These are phyloP conservation scores for Nannobrachium achirus DNA, from an alignment of 2,113 vertebrate genomes.

Conservation along the genomic window DNA sequence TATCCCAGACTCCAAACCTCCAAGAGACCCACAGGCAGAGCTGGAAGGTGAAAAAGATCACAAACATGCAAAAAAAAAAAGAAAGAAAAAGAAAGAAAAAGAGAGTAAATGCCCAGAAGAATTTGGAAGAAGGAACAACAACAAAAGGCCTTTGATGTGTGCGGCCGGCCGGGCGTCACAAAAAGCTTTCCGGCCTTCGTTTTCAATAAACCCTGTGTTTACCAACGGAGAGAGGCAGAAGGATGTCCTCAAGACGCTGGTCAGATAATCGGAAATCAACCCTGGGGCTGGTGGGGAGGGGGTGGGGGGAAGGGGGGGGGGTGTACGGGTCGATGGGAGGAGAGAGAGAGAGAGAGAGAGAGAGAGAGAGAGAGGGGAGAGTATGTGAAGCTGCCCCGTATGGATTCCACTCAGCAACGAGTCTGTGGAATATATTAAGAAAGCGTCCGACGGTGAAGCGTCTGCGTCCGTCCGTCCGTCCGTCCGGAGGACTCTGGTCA, in stretches of 20 bases:
- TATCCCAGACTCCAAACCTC: too few relatives aligned
- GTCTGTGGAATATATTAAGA: too few relatives aligned
- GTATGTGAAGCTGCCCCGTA: too few relatives aligned
- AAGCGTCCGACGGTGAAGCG: too few relatives aligned
- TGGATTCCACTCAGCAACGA: too few relatives aligned
- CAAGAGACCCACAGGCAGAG: too few relatives aligned
- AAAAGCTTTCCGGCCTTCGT: slow-evolving; percentile 54
- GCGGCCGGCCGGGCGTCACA: too few relatives aligned
- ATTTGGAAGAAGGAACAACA: slow-evolving; percentile 56
- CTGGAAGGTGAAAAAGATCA: too few relatives aligned
- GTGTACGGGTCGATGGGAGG: not conserved
- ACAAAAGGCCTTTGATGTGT: slow-evolving; percentile 45
- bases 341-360: not conserved
- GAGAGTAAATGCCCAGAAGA: slow-evolving; percentile 48
- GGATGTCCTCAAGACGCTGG: slow-evolving; percentile 43
- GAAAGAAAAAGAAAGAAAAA: too few relatives aligned
- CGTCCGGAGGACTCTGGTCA: not conserved
- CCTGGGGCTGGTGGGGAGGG: slow-evolving; percentile 6
- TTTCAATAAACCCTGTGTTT: slow-evolving; percentile 74
- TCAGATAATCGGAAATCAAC: slow-evolving; percentile 35
- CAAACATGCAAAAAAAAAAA: too few relatives aligned
- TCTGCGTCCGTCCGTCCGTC: too few relatives aligned
- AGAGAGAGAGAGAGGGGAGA: not conserved
- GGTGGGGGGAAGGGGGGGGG: slow-evolving; percentile 6
- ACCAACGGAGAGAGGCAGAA: slow-evolving; percentile 55